Base-by-base conservation (phyloP, 2,888 invertebrate genomes). In the Pheosia tremula region DNA sequence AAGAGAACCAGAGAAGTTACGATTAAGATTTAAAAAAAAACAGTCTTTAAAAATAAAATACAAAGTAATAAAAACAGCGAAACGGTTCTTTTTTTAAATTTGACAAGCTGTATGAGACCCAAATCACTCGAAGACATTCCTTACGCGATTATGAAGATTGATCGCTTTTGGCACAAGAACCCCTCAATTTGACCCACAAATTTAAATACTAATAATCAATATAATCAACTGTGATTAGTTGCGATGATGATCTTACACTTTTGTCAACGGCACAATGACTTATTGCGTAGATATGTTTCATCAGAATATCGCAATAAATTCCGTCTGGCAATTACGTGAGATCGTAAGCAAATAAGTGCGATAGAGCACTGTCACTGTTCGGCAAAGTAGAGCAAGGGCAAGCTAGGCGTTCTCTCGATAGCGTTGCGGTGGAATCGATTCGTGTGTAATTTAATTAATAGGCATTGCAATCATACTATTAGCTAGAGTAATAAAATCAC, bases 181-280 rank as follows among this genome's bases (percentile, higher is more conserved):
- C 43, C 9, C 8, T 43, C 43, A 43, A 43, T n/a, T n/a, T n/a
- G 39, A 39, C 39, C 39, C 41, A 5, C 41, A 41, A 8, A 43
- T 43, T 4, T 43, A 43, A 8, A 43, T 9, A 43, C 9, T 9
- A 47, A 24, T 24, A 50, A 13, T 9, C 4, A 63, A 60, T 43
- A 59, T 62, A 73, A 76, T 73, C 68, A 73, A 65, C 61, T 61
- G 10, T 24, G 68, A 74, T 75, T 71, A 68, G 64, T 24, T 24
- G 24, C 24, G 24, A 24, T 24, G 24, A 24, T 24, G 24, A 24
- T 24, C 63, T 62, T 59, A 53, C 60, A 73, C 66, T 65, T 67
- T 63, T 72, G 73, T 62, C 69, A 71, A 64, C 67, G 39, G 60
- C 63, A 74, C 71, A 76, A 74, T 76, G 74, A 63, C 56, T 61